These are phyloP conservation scores for Hermatobates lingyangjiaoensis DNA, from an alignment of 1,140 invertebrate genomes.

Conservation along the genomic window DNA sequence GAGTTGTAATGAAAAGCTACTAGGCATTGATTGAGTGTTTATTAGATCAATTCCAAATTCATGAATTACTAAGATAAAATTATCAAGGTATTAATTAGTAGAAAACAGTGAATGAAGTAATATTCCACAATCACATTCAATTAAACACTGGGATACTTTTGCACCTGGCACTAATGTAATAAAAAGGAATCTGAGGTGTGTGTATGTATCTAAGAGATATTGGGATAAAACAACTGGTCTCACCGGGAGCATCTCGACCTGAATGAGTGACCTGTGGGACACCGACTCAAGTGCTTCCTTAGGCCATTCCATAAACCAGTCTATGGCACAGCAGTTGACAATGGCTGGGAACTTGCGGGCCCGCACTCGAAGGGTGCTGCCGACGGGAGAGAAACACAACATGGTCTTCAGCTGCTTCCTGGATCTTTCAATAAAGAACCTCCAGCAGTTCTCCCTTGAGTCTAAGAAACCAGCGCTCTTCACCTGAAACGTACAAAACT, in stretches of 20 bases:
- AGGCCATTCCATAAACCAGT: constrained; percentile 96
- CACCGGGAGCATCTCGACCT: constrained; percentile 48
- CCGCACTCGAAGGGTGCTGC: constrained; percentile 60
- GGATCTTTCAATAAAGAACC: constrained; percentile 83
- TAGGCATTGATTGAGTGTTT: too few species aligned
- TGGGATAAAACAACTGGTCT: constrained; percentile 9
- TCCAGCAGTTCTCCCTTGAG: constrained; percentile 85
- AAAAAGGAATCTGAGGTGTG: neutral
- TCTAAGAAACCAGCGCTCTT: constrained; percentile 64
- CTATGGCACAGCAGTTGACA: constrained; percentile 80
- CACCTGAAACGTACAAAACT: constrained; percentile 23
- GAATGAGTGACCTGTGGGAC: constrained; percentile 57
- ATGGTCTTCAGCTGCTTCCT: constrained; percentile 55
- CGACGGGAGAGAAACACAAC: constrained; percentile 82
- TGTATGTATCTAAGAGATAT: neutral
- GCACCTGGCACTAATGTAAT: too few species aligned
- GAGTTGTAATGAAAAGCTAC: too few species aligned
- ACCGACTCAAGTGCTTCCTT: constrained; percentile 76
- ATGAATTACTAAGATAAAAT: too few species aligned
- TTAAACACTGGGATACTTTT: too few species aligned
- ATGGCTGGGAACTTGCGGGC: constrained; percentile 83
- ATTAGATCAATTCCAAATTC: too few species aligned
- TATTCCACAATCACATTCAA: too few species aligned
- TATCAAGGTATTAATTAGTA: too few species aligned
- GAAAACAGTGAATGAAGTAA: too few species aligned